These are phyloP conservation scores for Galerucella calmariensis DNA, from an alignment of 2,888 invertebrate genomes.

Conservation along the genomic window DNA sequence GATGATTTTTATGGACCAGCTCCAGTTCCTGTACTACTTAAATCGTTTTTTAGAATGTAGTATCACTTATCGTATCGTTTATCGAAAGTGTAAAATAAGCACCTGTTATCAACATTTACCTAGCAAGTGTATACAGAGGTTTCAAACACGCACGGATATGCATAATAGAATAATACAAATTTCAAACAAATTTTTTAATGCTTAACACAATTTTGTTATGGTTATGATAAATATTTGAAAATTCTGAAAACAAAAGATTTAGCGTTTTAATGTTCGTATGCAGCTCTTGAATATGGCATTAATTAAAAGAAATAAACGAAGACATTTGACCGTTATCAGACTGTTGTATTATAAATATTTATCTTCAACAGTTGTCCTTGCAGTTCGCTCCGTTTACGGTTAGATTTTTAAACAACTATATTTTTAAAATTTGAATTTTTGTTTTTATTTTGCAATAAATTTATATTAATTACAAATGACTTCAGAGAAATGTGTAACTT, in stretches of 20 bases:
- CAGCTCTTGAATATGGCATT: neutral
- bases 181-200: neutral
- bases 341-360: constrained; percentile 1
- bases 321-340: constrained; percentile 1
- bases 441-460: neutral
- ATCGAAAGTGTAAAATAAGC: constrained; percentile 4
- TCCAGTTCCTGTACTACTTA: neutral
- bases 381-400: constrained; percentile 1
- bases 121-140: neutral
- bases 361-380: constrained; percentile 6
- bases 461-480: neutral
- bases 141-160: neutral
- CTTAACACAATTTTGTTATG: neutral
- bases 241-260: neutral
- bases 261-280: neutral
- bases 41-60: neutral
- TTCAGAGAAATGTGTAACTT: too few relatives aligned
- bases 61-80: constrained; percentile 1
- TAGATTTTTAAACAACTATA: neutral
- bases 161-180: neutral
- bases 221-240: neutral
- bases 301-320: constrained; percentile 1
- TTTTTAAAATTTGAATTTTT: neutral
- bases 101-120: constrained; percentile 5
- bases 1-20: neutral